Base-by-base conservation (phyloP, 1,140 invertebrate species). In the Campoletis sonorensis region DNA sequence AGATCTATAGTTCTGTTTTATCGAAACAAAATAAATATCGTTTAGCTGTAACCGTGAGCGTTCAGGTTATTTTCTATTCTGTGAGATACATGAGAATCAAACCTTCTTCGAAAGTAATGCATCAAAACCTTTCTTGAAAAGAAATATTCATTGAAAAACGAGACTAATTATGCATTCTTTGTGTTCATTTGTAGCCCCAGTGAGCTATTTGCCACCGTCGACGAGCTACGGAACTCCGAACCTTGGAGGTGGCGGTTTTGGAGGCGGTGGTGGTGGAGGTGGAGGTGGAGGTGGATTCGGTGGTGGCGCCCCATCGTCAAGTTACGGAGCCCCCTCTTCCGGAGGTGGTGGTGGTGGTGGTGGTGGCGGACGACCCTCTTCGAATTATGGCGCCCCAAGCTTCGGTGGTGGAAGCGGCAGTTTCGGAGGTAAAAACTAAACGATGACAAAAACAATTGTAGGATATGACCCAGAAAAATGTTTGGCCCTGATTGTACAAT, bases 201-300 rank as follows among this genome's bases (percentile, higher is more conserved):
- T 91, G 37, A 89, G 81, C 71, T 93, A 93, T 67, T 84, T 92
- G 37, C 91, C 92, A 51, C 92, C 92, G 27, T 92, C 92, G 0
- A 92, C 91, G 7, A 92, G 91, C 72, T 93, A 93, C 76, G 92
- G 93, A 2, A 92, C 92, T n/a, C 93, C 93, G 5, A 78, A 78
- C 33, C 76, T 78, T 45, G 76, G 76, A 78, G 83, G 81, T 75
- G 92, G 76, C 79, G 83, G 81, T 73, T 82, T 92, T 54, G 88
- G 91, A 33, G 91, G 92, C 7, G 86, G n/a, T n/a, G n/a, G 88
- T 58, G 79, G 86, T 64, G 82, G 87, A 79, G 73, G 83, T 73
- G 33, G 33, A 23, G 37, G 61, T 11, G 70, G 70, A 21, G 37
- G 61, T 13, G 61, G 21, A 64, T 64, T 64, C 61, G 61, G 61